A percentile compares a stretch with the other conserved stretches of the same genome.
Evolutionary conservation across 37 sponge, comb jelly and placozoan genomes (phyloP).

Genomic region (Beroe forskalii): DNA sequence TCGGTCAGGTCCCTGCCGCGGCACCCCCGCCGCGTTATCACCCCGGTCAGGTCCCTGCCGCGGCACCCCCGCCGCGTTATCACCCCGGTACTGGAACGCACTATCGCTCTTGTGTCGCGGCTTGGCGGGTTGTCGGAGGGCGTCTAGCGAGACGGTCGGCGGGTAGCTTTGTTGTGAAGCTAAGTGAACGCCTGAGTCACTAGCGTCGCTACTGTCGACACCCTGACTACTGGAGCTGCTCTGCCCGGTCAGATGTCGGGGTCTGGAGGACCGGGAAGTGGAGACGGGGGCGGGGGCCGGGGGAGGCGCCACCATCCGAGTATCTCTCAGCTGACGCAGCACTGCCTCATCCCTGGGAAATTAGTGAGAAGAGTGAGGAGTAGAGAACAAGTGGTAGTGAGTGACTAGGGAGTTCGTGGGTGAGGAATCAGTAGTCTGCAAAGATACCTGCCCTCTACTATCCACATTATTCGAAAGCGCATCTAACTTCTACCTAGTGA

Average conservation of each 20-base stretch:
- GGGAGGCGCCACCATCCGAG: neutral
- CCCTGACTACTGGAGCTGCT: neutral
- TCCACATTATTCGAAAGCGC: too few species aligned
- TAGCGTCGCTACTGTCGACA: neutral
- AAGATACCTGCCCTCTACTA: too few species aligned
- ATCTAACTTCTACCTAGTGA: too few species aligned
- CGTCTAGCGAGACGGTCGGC: neutral
- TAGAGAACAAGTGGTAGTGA: too few species aligned
- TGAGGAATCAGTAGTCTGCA: too few species aligned
- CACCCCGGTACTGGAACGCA: neutral
- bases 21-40: neutral
- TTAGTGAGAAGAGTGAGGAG: too few species aligned
- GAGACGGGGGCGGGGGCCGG: neutral
- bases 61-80: neutral
- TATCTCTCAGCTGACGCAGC: neutral
- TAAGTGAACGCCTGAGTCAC: neutral
- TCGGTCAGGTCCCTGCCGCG: neutral
- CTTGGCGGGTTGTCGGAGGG: neutral
- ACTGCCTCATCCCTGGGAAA: neutral
- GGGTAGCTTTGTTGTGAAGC: neutral
- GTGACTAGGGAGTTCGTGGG: too few species aligned
- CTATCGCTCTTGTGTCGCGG: slow-evolving; percentile 35
- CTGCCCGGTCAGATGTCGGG: neutral
- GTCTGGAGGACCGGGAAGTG: neutral
- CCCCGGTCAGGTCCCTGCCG: neutral